These are phyloP conservation scores for Etheostoma perlongum DNA, from an alignment of 2,797 vertebrate genomes.

Conservation along the genomic window DNA sequence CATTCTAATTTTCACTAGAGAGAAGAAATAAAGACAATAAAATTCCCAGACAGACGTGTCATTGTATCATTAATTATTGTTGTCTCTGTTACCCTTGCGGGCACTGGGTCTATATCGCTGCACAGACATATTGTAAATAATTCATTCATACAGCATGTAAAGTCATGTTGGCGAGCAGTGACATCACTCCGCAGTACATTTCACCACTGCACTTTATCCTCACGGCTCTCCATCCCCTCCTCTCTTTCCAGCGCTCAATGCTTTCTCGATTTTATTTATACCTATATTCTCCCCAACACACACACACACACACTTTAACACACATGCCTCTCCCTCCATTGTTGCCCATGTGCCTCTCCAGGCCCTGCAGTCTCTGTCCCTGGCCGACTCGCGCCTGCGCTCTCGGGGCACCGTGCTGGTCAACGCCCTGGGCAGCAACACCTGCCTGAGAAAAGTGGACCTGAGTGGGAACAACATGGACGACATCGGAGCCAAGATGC, in stretches of 20 bases:
- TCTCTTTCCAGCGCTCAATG: not conserved
- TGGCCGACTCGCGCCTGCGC: slow-evolving; percentile 90
- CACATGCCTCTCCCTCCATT: not conserved
- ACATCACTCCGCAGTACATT: slow-evolving; percentile 38
- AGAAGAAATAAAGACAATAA: not conserved
- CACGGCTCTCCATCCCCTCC: not conserved
- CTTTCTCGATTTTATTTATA: slow-evolving; percentile 28
- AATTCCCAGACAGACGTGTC: slow-evolving; percentile 29
- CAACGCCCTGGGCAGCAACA: slow-evolving; percentile 93
- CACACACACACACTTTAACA: not conserved
- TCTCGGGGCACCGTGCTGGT: slow-evolving; percentile 91
- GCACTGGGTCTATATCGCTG: slow-evolving; percentile 49
- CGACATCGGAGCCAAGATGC: slow-evolving; percentile 94
- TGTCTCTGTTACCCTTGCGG: slow-evolving; percentile 35
- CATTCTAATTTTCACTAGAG: no score
- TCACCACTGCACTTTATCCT: slow-evolving; percentile 22
- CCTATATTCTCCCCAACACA: not conserved
- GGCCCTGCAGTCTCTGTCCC: slow-evolving; percentile 91
- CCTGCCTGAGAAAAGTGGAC: slow-evolving; percentile 91
- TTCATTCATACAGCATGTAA: slow-evolving; percentile 64
- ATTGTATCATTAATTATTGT: slow-evolving; percentile 66
- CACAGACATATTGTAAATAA: slow-evolving; percentile 67
- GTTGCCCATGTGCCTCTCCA: slow-evolving; percentile 54
- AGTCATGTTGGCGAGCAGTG: slow-evolving; percentile 45
- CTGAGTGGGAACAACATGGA: slow-evolving; percentile 93